Percentiles rank a stretch among this genome's conserved stretches.
These are phyloP conservation scores for Mastomys coucha DNA, from an alignment of 2,113 vertebrate genomes.

Conservation along the genomic window DNA sequence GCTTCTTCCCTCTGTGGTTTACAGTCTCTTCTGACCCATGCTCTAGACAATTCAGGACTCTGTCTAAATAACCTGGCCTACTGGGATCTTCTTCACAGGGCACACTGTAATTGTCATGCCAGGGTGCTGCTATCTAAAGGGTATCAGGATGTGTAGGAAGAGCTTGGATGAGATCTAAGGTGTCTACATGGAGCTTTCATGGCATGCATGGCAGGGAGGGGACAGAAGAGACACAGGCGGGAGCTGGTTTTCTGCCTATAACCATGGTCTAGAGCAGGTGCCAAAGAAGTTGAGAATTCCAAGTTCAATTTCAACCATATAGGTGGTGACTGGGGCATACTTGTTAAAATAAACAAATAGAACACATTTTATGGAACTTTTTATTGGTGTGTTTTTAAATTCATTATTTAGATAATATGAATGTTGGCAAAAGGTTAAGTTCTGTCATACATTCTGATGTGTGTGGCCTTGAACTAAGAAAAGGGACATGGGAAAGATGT, in stretches of 20 bases:
- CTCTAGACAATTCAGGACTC: neutral
- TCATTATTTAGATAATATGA: slow-evolving; percentile 26
- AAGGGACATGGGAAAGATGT: neutral
- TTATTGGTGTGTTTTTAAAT: slow-evolving; percentile 9
- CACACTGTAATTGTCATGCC: neutral
- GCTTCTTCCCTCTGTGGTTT: neutral
- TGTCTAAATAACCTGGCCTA: neutral
- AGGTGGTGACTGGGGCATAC: neutral
- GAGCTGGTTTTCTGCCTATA: neutral
- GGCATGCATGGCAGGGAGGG: neutral
- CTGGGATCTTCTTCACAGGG: neutral
- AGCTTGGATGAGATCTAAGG: neutral
- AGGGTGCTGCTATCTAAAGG: neutral
- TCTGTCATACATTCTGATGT: neutral
- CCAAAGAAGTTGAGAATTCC: neutral
- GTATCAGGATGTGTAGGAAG: neutral
- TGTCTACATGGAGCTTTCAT: neutral
- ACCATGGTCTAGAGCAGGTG: neutral
- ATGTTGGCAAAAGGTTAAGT: neutral
- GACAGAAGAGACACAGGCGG: neutral
- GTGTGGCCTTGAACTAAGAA: slow-evolving; percentile 45
- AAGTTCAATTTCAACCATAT: neutral
- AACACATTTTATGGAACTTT: neutral
- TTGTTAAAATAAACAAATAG: neutral
- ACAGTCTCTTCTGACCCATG: neutral